phyloP scores from a whole-genome alignment of 2,113 vertebrate genomes.

The Antechinus flavipes region DNA sequence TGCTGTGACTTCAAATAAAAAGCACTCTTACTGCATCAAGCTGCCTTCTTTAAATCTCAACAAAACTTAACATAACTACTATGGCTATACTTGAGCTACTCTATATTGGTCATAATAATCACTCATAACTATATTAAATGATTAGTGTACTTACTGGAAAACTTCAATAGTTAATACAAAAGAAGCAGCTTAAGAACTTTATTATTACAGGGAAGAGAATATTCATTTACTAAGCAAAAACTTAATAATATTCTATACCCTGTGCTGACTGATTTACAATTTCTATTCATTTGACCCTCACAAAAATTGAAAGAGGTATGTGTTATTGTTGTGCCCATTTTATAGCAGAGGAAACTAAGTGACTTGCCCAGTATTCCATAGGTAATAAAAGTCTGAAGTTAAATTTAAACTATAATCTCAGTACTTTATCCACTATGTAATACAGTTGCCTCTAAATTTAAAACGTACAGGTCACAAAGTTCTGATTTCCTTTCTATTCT shows the following conservation, averaged over 20 bases:
- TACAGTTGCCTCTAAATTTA: constrained; percentile 15
- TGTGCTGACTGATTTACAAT: background rate
- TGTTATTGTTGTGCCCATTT: background rate
- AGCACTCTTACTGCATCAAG: background rate
- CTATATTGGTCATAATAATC: background rate
- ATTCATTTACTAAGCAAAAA: background rate
- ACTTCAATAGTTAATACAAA: background rate
- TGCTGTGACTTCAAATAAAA: background rate
- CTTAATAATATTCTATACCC: background rate
- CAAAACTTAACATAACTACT: background rate
- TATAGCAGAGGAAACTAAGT: background rate
- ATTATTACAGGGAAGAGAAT: background rate
- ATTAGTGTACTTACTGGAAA: background rate
- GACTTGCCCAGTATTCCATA: background rate
- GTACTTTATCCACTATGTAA: constrained; percentile 40
- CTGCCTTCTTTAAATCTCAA: background rate
- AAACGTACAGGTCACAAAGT: constrained; percentile 53
- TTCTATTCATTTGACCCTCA: background rate
- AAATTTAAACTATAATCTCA: background rate
- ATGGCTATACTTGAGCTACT: background rate
- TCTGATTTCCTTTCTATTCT: constrained; percentile 57
- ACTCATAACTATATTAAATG: constrained; percentile 12
- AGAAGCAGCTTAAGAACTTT: background rate
- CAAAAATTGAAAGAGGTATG: background rate
- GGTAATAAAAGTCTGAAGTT: background rate